Percentiles rank a stretch among this genome's conserved stretches.
Conservation (phyloP, 1,140 invertebrate genomes). For the Aphaenogaster ashmeadi region DNA sequence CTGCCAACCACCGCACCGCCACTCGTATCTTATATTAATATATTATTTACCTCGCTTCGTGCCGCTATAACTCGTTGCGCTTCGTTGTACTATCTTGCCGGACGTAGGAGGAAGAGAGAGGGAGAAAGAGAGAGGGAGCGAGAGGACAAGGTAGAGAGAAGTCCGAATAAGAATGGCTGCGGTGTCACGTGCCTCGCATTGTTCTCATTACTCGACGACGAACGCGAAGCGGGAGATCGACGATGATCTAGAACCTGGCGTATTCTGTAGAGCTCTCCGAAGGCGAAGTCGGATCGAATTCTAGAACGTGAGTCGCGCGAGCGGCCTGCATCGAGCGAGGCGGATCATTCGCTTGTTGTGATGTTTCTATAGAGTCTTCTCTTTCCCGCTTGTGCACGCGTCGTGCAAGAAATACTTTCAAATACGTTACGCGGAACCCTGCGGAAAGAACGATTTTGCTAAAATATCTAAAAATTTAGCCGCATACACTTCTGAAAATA, state of each 20-base stretch:
- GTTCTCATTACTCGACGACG: conserved; percentile 83
- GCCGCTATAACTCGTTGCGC: conserved; percentile 81
- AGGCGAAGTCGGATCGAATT: conserved; percentile 46
- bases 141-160: conserved; percentile 7
- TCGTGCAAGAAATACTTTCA: background rate
- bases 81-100: conserved; percentile 59
- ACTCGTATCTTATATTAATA: conserved; percentile 86
- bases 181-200: conserved; percentile 85
- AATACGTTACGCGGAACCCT: background rate
- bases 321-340: background rate
- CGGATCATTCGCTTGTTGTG: conserved; percentile 3
- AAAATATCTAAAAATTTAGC: background rate
- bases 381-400: background rate
- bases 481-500: too few species aligned
- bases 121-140: conserved; percentile 23
- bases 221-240: conserved; percentile 74
- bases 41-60: conserved; percentile 85
- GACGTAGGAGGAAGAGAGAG: background rate
- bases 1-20: conserved; percentile 82
- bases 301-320: conserved; percentile 63
- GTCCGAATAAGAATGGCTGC: conserved; percentile 83
- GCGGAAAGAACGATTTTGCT: background rate
- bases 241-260: conserved; percentile 65
- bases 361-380: conserved; percentile 13
- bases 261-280: conserved; percentile 11